A percentile compares a stretch with the other conserved stretches of the same genome.
Conservation (phyloP, 1,140 invertebrate genomes). For the Eubasilissa regina region DNA sequence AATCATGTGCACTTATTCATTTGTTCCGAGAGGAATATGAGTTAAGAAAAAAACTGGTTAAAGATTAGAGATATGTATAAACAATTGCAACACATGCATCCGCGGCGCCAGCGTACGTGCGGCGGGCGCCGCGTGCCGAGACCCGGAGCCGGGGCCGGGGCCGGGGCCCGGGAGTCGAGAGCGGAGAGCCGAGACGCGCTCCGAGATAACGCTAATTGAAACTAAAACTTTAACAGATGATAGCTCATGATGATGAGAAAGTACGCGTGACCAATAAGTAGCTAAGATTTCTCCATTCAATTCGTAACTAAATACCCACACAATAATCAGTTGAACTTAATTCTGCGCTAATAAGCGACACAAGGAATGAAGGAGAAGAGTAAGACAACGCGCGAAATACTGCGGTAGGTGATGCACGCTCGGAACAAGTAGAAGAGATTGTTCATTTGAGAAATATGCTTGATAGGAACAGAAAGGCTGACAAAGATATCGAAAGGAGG, state of each 20-base stretch:
- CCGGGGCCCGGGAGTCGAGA: not conserved
- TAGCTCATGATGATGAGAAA: not conserved
- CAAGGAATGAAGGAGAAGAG: too few relatives aligned
- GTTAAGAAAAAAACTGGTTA: constrained; percentile 14
- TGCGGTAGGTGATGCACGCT: too few relatives aligned
- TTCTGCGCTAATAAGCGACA: too few relatives aligned
- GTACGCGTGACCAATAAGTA: too few relatives aligned
- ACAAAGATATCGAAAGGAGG: too few relatives aligned
- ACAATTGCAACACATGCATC: constrained; percentile 24
- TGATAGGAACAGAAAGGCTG: too few relatives aligned
- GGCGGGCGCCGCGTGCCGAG: not conserved
- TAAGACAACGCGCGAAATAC: too few relatives aligned
- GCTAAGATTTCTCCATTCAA: too few relatives aligned
- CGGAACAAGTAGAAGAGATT: too few relatives aligned
- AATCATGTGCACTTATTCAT: not conserved
- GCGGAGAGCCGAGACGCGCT: not conserved
- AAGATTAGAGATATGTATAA: constrained; percentile 23
- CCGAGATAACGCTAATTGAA: constrained; percentile 25
- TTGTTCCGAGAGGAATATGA: not conserved
- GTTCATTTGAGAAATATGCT: too few relatives aligned
- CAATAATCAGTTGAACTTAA: too few relatives aligned
- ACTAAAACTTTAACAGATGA: not conserved
- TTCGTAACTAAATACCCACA: too few relatives aligned
- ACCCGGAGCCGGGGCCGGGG: not conserved
- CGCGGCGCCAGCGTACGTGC: not conserved